A percentile compares a stretch with the other conserved stretches of the same genome.
Conservation (phyloP, 2,888 invertebrate species). For the Meta bourneti region DNA sequence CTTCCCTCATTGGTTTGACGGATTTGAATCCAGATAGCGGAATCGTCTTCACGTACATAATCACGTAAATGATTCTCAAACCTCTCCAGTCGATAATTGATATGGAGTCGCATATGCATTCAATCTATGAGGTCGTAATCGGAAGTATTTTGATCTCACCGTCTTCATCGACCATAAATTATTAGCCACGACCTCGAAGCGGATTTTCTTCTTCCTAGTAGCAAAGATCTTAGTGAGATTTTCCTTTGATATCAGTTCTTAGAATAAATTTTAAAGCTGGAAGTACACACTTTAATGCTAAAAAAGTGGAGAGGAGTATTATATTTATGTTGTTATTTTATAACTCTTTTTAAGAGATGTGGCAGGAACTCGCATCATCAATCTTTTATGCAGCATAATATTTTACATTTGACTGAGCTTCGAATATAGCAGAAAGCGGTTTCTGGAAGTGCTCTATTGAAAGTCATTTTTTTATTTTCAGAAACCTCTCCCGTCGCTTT, state of each 20-base stretch:
- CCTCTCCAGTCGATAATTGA: too few relatives aligned
- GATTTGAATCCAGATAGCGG: too few relatives aligned
- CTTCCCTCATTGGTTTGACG: too few relatives aligned
- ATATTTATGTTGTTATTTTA: background rate
- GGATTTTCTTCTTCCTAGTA: background rate
- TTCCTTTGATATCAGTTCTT: background rate
- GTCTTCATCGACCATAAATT: background rate
- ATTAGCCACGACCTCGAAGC: background rate
- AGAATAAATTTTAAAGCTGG: background rate
- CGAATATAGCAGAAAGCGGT: background rate
- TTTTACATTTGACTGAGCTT: constrained; percentile 20
- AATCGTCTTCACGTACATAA: too few relatives aligned
- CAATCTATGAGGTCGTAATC: background rate
- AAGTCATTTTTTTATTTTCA: background rate
- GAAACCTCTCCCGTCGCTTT: background rate
- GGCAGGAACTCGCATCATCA: constrained; percentile 14
- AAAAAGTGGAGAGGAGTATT: background rate
- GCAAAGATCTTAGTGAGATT: background rate
- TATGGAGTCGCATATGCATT: too few relatives aligned
- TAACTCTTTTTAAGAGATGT: constrained; percentile 1
- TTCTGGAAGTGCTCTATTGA: background rate
- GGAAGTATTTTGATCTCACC: background rate
- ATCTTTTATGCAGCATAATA: constrained; percentile 32
- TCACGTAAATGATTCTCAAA: too few relatives aligned
- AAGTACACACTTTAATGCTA: background rate